A percentile compares a stretch with the other conserved stretches of the same genome.
Evolutionary conservation across 2,797 vertebrate genomes (phyloP).

Genomic region (Arnoldichthys spilopterus): DNA sequence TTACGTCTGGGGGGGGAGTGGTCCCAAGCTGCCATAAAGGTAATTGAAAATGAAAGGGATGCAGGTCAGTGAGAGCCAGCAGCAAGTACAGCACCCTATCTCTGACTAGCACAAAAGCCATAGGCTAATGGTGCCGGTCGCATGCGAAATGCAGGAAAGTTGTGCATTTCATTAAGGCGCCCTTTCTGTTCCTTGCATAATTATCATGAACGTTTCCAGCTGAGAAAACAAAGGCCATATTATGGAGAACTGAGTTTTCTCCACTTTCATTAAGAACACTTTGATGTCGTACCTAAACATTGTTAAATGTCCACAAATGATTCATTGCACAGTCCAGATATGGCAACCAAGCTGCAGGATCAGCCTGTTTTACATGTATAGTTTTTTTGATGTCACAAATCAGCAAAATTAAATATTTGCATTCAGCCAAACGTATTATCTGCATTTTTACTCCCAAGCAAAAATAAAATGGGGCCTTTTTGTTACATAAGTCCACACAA

Average conservation of each 20-base stretch:
- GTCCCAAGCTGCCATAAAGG: constrained; percentile 67
- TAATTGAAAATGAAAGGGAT: constrained; percentile 68
- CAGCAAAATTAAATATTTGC: neutral
- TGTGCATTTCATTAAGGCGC: neutral
- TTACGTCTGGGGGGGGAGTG: constrained; percentile 63
- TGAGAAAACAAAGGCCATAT: neutral
- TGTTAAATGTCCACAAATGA: neutral
- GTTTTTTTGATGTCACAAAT: neutral
- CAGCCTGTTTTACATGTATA: neutral
- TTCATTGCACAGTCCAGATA: neutral
- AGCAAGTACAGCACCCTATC: neutral
- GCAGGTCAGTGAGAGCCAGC: constrained; percentile 52
- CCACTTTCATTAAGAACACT: neutral
- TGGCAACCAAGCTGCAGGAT: neutral
- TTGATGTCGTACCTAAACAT: neutral
- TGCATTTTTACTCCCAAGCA: no score
- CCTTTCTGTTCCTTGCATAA: neutral
- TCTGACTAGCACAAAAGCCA: neutral
- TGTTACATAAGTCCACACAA: no score
- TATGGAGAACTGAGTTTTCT: neutral
- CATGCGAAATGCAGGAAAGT: neutral
- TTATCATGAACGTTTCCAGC: neutral
- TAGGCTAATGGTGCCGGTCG: neutral
- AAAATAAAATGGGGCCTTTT: no score
- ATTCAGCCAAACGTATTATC: no score